Conservation (phyloP, 1,140 invertebrate genomes). For the Drosophila pandora region DNA sequence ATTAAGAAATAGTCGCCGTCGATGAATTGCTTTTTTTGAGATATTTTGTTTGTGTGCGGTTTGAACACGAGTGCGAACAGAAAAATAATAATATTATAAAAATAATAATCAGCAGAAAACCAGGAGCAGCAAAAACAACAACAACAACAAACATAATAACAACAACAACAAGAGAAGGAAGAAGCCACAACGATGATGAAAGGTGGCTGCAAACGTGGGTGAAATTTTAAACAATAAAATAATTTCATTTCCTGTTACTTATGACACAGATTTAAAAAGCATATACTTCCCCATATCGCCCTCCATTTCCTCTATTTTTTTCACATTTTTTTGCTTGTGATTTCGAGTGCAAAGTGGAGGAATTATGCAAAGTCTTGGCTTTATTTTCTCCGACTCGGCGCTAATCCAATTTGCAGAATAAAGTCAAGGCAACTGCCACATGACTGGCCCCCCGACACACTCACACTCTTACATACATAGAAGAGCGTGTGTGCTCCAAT, state of each 20-base stretch:
- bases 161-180: constrained; percentile 16
- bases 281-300: background rate
- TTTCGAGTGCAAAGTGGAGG: background rate
- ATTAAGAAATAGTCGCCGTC: background rate
- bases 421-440: constrained; percentile 23
- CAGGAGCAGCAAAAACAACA: constrained; percentile 17
- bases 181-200: constrained; percentile 25
- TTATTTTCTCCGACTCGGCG: constrained; percentile 16
- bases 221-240: constrained; percentile 9
- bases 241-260: background rate
- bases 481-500: constrained; percentile 42
- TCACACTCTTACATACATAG: background rate
- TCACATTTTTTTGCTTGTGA: background rate
- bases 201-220: constrained; percentile 45
- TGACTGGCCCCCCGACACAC: background rate
- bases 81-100: constrained; percentile 15
- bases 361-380: constrained; percentile 50
- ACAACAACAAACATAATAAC: constrained; percentile 5
- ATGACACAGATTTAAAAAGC: background rate
- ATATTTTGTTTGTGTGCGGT: constrained; percentile 38
- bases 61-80: constrained; percentile 46
- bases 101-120: constrained; percentile 16
- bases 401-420: constrained; percentile 70
- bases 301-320: background rate
- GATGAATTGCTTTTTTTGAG: constrained; percentile 28